phyloP scores from a whole-genome alignment of 2,113 vertebrate genomes.

The Coturnix japonica region DNA sequence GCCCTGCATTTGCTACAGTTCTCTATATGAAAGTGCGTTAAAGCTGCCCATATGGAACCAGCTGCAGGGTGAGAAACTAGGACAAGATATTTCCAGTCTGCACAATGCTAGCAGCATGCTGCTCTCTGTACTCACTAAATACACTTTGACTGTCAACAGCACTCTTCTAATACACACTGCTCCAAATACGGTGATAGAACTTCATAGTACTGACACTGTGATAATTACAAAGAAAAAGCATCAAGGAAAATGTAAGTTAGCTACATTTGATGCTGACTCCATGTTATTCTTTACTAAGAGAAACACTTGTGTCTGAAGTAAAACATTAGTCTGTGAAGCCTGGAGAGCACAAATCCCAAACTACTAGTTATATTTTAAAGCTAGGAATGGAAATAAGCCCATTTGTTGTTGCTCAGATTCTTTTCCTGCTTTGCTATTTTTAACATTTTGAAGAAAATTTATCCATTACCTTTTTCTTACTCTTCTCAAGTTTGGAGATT shows the following conservation, averaged over 20 bases:
- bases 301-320: neutral
- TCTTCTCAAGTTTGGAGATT: neutral
- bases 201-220: neutral
- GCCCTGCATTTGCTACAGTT: slow-evolving; percentile 16
- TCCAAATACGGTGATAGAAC: neutral
- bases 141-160: neutral
- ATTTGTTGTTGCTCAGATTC: neutral
- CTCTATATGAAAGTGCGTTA: slow-evolving; percentile 17
- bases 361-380: neutral
- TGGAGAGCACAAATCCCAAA: neutral
- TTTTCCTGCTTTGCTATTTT: slow-evolving; percentile 9
- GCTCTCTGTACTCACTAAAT: slow-evolving; percentile 15
- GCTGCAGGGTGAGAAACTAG: slow-evolving; percentile 1
- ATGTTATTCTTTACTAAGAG: neutral
- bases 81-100: neutral
- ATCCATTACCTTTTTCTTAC: neutral
- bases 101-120: neutral
- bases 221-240: neutral
- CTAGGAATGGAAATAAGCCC: neutral
- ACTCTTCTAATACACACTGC: neutral
- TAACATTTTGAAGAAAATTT: neutral
- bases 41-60: neutral
- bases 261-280: neutral
- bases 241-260: neutral
- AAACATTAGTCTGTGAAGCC: neutral